A percentile compares a stretch with the other conserved stretches of the same genome.
Evolutionary conservation across 1,140 invertebrate genomes (phyloP).

Genomic region (Matsumurasca onukii): DNA sequence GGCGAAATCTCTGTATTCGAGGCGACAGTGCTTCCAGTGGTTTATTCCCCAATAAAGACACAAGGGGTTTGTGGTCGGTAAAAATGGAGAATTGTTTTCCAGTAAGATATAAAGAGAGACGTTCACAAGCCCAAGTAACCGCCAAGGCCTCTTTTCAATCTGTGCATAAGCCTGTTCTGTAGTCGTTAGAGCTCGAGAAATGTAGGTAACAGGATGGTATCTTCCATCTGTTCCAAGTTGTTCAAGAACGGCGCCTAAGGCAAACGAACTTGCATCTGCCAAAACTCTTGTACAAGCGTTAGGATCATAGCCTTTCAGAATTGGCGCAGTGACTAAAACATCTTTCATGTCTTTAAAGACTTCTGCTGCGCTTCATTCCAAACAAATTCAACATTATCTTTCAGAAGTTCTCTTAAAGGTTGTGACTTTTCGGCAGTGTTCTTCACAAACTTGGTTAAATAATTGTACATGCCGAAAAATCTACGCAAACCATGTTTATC

Average conservation of each 20-base stretch:
- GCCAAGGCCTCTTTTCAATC: slow-evolving; percentile 8
- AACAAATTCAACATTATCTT: background rate
- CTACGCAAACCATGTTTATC: background rate
- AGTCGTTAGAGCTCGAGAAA: slow-evolving; percentile 4
- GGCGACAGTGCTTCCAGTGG: too few species aligned
- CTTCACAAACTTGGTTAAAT: background rate
- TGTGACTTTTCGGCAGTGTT: background rate
- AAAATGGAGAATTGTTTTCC: background rate
- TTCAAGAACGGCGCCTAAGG: background rate
- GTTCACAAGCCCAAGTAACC: slow-evolving; percentile 6
- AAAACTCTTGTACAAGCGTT: background rate
- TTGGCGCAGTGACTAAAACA: background rate
- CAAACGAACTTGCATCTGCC: background rate
- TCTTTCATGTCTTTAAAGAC: background rate
- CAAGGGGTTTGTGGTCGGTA: slow-evolving; percentile 26
- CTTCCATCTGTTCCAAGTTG: slow-evolving; percentile 3
- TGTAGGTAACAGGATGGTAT: background rate
- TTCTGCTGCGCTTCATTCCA: background rate
- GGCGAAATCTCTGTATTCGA: too few species aligned
- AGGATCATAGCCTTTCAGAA: slow-evolving; percentile 8
- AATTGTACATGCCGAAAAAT: background rate
- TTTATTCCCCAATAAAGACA: background rate
- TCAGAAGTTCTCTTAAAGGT: background rate
- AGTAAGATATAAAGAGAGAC: slow-evolving; percentile 24
- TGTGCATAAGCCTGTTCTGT: background rate